phyloP scores from a whole-genome alignment of 2,113 vertebrate genomes.

The Chionodraco myersi region DNA sequence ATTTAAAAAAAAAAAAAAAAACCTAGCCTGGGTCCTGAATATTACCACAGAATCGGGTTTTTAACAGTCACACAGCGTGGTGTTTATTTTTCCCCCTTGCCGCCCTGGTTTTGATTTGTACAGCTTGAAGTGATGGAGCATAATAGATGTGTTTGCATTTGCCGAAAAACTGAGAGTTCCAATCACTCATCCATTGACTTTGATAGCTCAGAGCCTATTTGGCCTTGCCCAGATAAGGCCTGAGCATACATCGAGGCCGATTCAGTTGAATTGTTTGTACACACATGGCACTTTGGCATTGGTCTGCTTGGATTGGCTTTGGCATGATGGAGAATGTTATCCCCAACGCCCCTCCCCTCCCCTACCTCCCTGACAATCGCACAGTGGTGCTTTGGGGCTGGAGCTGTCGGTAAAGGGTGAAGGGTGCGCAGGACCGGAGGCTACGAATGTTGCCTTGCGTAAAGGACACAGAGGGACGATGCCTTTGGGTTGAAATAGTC shows the following conservation, averaged over 20 bases:
- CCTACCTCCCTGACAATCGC: conserved; percentile 34
- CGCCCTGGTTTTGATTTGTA: conserved; percentile 72
- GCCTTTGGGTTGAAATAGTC: conserved; percentile 46
- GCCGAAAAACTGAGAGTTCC: conserved; percentile 64
- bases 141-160: conserved; percentile 78
- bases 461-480: conserved; percentile 70
- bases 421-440: conserved; percentile 70
- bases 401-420: conserved; percentile 70
- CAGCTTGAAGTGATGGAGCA: conserved; percentile 75
- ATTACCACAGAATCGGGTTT: conserved; percentile 43
- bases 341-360: conserved; percentile 3
- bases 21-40: conserved; percentile 56
- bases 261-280: conserved; percentile 78
- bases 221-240: conserved; percentile 73
- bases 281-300: conserved; percentile 69
- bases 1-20: conserved; percentile 60
- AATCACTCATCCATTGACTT: conserved; percentile 73
- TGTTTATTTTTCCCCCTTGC: conserved; percentile 61
- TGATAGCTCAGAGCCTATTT: conserved; percentile 80
- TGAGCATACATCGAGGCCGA: conserved; percentile 75
- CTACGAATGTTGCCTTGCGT: conserved; percentile 56
- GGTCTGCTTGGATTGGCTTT: conserved; percentile 69
- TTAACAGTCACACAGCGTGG: conserved; percentile 50
- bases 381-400: conserved; percentile 58
- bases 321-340: conserved; percentile 61